Evolutionary conservation across 2,113 vertebrate species (phyloP), one percentile per base, ranked within the genome.

Genomic region (Myrmophylax atrothorax): DNA sequence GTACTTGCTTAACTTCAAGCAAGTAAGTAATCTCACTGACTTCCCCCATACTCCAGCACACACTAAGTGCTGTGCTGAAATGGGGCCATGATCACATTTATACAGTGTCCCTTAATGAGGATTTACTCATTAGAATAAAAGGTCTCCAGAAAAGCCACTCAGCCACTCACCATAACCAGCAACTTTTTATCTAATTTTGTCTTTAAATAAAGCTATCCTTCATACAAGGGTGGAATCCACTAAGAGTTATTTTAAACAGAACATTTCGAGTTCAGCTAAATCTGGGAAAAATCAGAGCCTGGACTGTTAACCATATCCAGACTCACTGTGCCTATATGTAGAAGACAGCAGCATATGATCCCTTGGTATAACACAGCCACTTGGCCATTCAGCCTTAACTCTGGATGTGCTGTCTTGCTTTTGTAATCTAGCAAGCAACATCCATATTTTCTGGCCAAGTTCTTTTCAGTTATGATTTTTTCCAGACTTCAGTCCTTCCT

Each of bases 61-160:
- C 1, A 0, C 53, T 62, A 87, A 96, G 78, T 91, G 81, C 94
- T 96, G 58, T 91, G 69, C 84, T 95, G 94, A 96, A 96, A 93
- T 17, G 63, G 40, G 76, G 79, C 85, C 92, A 93, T 16, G 37
- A 94, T 90, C 79, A 94, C 60, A 81, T 84, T 94, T 86, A 84
- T 90, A 72, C 64, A 82, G 76, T 50, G 88, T 53, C 77, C 68
- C 64, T 84, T 93, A 94, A 90, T 76, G 69, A 89, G 79, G 85
- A 92, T 92, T 95, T 95, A 62, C 56, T 84, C 40, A 33, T 90
- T 72, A 81, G 37, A 80, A 94, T 75, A 55, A 87, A 94, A 84
- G 68, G 16, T 56, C 73, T 94, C 85, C 76, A 95, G 52, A 93
- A 96, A 93, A 89, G 69, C 64, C 69, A 68, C 60, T 78, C 64